A percentile compares a stretch with the other conserved stretches of the same genome.
Evolutionary conservation across 1,140 invertebrate species (phyloP).

Genomic region (Lordiphosa mommai): DNA sequence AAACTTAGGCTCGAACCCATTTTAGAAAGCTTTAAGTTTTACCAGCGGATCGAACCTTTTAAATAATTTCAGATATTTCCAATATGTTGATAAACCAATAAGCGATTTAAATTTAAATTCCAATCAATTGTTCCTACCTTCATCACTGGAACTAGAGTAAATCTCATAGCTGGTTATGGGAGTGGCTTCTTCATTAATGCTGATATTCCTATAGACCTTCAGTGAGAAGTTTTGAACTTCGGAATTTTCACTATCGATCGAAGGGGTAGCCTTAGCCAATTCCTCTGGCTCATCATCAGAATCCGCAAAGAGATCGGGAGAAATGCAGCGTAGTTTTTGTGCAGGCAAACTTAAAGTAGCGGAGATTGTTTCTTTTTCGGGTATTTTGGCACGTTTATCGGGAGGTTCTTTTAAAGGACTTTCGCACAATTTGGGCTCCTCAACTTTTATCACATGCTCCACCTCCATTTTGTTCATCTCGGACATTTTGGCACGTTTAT

Average conservation of each 20-base stretch:
- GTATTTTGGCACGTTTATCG: constrained; percentile 34
- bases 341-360: constrained; percentile 10
- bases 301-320: constrained; percentile 70
- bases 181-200: constrained; percentile 1
- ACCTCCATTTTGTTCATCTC: constrained; percentile 16
- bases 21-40: no score
- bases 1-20: no score
- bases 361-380: constrained; percentile 9
- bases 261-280: neutral
- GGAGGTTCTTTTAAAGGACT: constrained; percentile 46
- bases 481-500: constrained; percentile 29
- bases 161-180: constrained; percentile 23
- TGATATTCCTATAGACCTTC: constrained; percentile 41
- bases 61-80: no score
- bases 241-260: neutral
- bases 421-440: no score
- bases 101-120: no score
- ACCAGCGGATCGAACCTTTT: no score
- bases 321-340: constrained; percentile 39
- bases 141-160: constrained; percentile 57
- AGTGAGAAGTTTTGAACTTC: constrained; percentile 29
- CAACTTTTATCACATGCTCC: constrained; percentile 41
- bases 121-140: constrained; percentile 34
- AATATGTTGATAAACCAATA: no score
- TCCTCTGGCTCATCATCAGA: constrained; percentile 49